Percentiles rank a stretch among this genome's conserved stretches.
Evolutionary conservation across 2,797 vertebrate genomes (phyloP).

Genomic region (Rallus crepitans): DNA sequence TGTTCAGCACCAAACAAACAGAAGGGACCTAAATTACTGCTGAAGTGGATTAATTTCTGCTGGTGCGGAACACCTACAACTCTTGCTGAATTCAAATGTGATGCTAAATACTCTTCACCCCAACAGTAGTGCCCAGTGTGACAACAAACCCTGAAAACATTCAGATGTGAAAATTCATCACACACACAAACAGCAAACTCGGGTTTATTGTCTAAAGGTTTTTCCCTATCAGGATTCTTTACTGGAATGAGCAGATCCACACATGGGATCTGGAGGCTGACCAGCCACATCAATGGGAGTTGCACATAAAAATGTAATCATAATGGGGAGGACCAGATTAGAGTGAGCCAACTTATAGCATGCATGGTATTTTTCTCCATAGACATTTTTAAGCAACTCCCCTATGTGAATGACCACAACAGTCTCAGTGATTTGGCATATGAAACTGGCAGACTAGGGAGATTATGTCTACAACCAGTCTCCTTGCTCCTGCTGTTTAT

Average conservation of each 20-base stretch:
- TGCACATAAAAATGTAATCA: neutral
- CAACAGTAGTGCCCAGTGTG: neutral
- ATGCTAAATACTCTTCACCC: neutral
- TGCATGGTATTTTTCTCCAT: neutral
- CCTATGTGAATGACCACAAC: neutral
- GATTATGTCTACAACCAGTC: neutral
- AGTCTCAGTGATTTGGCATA: neutral
- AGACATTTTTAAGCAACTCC: neutral
- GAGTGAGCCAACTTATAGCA: neutral
- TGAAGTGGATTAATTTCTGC: conserved; percentile 51
- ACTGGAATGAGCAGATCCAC: neutral
- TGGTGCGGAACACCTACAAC: neutral
- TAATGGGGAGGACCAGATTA: neutral
- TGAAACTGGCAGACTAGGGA: neutral
- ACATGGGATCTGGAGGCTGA: neutral
- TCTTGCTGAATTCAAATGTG: conserved; percentile 26
- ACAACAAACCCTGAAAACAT: neutral
- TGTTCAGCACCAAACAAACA: conserved; percentile 59
- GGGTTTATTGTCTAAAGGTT: neutral
- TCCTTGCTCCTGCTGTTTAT: neutral
- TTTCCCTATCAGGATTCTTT: neutral
- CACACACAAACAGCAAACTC: neutral
- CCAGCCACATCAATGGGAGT: neutral
- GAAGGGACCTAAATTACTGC: conserved; percentile 52
- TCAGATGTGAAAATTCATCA: neutral